A percentile compares a stretch with the other conserved stretches of the same genome.
These are phyloP conservation scores for Xenopus tropicalis DNA, from an alignment of 2,113 vertebrate genomes.

Conservation along the genomic window UCB_Xtro_10.0 CM004446.2:79409001-79409500, in stretches of 20 bases:
- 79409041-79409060: too few species aligned
- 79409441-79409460: constrained; percentile 1
- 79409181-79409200: too few species aligned
- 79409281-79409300: not conserved
- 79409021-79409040: too few species aligned
- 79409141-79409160: too few species aligned
- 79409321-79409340: constrained; percentile 4
- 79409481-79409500: not conserved
- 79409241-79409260: not conserved
- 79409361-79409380: constrained; percentile 3
- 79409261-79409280: not conserved
- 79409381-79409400: constrained; percentile 1
- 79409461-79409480: not conserved
- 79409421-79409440: constrained; percentile 1
- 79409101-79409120: too few species aligned
- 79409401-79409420: constrained; percentile 5
- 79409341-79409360: not conserved
- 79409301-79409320: not conserved
- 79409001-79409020: too few species aligned
- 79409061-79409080: too few species aligned
- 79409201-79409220: too few species aligned
- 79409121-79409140: too few species aligned
- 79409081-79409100: too few species aligned
- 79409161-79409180: too few species aligned
- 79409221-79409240: not conserved